Evolutionary conservation across 2,113 vertebrate species (phyloP), one percentile per base, ranked within the genome.

Genomic region (Octodon degus): DNA sequence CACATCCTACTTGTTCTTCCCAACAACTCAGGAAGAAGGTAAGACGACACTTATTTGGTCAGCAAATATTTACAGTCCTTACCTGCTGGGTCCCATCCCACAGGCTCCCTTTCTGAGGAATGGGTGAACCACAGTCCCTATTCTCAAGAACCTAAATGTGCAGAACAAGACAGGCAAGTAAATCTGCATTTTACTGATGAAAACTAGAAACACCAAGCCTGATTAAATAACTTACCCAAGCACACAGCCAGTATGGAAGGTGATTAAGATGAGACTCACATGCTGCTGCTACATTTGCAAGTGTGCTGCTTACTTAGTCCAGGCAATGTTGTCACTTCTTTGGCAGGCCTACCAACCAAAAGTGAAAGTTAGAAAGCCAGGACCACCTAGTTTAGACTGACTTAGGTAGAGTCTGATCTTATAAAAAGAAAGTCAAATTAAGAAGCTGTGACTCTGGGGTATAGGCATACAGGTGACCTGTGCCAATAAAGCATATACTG

Each of bases 191-290:
- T 85, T n/a, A 40, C 12, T 47, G 60, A 76, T 60, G 43, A 77
- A 95, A 65, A 86, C 55, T 47, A 76, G 74, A 93, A 91, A 91
- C 55, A 37, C 74, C 77, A 91, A 93, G 72, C 37, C 63, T 72
- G 60, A 91, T 60, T 43, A 86, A 90, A 65, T 72, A 89, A 86
- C 24, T 55, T 43, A 47, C 62, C 27, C 10, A 53, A 72, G 68
- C 81, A 86, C 6, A 16, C 10, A 93, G 87, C 30, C 34, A 2
- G n/a, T 32, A 65, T 0, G 13, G 43, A 53, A 34, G 17, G 67
- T 24, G 47, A 55, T 34, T 5, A 90, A 63, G 65, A 7, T 22
- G 14, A 62, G 40, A 32, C n/a, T 91, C 62, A 72, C 67, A 81
- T 68, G 55, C 47, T 83, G 30, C 43, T 11, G 4, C 30, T 43